Base-by-base conservation (phyloP, 2,113 vertebrate genomes). In the Motacilla alba region DNA sequence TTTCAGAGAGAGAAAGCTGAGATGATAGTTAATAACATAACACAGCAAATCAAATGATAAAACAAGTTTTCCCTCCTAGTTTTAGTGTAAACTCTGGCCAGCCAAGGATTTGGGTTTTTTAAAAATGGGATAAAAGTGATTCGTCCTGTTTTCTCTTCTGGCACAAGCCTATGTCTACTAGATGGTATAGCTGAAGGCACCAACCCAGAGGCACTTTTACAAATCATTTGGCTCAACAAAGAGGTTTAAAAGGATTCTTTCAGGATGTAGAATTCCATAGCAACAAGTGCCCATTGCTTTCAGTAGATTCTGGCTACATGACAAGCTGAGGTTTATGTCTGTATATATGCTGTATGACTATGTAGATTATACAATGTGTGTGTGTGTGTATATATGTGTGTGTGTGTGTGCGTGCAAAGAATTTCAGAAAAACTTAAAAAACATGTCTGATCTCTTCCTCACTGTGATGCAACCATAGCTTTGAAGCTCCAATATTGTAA, bases 381-480 rank as follows among this genome's bases (percentile, higher is more conserved):
- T 31, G 4, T 26, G 1, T 39, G 1, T 37, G 4, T 26, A 15
- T 13, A 13, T 15, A 5, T 30, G 4, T 22, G 2, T 33, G 1
- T 35, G 4, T 13, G 6, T 50, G 20, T 14, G 0, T 28, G 1
- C 14, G 21, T 21, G 12, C 14, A 70, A 13, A 72, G 15, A 41
- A 43, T 41, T 64, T 60, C 13, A 78, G 35, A 44, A 58, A 46
- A 30, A 21, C 5, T 44, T 37, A 16, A 20, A 66, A 53, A 49
- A 9, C 3, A 1, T 10, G 3, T 47, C 27, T 59, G 0, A 4
- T 62, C 1, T 50, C 49, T 53, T 66, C 31, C 22, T 62, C 8
- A 62, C 16, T 13, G 15, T 27, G 77, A 60, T 35, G 9, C 13
- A 75, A 14, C 1, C 0, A 3, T n/a, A 53, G 18, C 11, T 64